phyloP scores from a whole-genome alignment of 2,113 vertebrate genomes.

The Carlito syrichta region DNA sequence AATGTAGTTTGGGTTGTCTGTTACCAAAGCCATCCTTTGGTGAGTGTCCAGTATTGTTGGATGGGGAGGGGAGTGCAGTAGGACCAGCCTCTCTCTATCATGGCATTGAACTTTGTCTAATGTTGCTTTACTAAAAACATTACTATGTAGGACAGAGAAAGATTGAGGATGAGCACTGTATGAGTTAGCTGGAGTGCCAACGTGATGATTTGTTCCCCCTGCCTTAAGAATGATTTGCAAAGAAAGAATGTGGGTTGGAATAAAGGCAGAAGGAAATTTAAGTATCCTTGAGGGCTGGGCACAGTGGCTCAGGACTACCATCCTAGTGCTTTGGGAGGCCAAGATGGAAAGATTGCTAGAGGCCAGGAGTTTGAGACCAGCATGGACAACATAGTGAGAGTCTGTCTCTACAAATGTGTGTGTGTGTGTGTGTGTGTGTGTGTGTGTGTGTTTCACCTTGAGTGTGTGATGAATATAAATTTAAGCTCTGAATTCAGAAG shows the following conservation, averaged over 20 bases:
- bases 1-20: background rate
- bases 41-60: background rate
- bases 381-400: no score
- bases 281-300: no score
- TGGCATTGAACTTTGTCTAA: background rate
- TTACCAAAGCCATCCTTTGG: background rate
- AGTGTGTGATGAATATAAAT: background rate
- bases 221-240: background rate
- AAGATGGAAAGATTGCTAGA: no score
- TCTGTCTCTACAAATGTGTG: no score
- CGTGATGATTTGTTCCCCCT: background rate
- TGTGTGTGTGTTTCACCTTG: no score
- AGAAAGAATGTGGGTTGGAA: background rate
- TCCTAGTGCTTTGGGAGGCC: no score
- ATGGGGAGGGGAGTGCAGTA: no score
- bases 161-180: background rate
- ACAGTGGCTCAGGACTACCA: no score
- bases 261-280: background rate
- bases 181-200: rapidly evolving
- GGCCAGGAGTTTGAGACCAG: no score
- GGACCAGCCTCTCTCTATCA: background rate
- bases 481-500: background rate
- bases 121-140: background rate
- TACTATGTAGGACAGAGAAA: background rate
- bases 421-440: no score